Base-by-base conservation (phyloP, 2,797 vertebrate species). In the Lacerta viridis region DNA sequence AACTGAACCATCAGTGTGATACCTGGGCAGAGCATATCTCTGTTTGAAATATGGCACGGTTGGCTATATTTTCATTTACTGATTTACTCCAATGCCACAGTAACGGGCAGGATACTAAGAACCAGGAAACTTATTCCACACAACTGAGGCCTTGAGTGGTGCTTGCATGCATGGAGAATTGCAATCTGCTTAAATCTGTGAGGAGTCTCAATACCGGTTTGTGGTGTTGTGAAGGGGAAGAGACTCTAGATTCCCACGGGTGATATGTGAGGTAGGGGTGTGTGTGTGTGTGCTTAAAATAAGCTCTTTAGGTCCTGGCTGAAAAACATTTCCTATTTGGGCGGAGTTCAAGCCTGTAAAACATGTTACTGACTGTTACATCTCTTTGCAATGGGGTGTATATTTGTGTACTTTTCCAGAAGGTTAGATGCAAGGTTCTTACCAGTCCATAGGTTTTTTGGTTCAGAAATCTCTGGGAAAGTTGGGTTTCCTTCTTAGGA, bases 41-140 rank as follows among this genome's bases (percentile, higher is more conserved):
- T 0, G 25, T 23, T 39, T 68, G 66, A 79, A 78, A 8, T 55
- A 55, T 55, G 50, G 27, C 50, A 64, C 18, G 3, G 27, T 43
- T 89, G 90, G 36, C 88, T 69, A 29, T 64, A 6, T 20, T 0
- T 80, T 72, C 72, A 89, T 27, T 91, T 25, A 78, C 20, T 43
- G n/a, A 89, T 94, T 89, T 92, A 90, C 93, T 89, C 92, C 88
- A 75, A 88, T 88, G 85, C 46, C 33, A 74, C 66, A 80, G 7
- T 4, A 71, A 69, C 5, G 43, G 41, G 8, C 27, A 50, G 17
- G 29, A 71, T 71, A 41, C 20, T 33, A 46, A 83, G 39, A n/a
- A 43, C 41, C 41, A n/a, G 75, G 13, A 20, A 41, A 59, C 39
- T 36, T 64, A 20, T 36, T 68, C 20, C 39, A 64, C 55, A 5